Evolutionary conservation across 2,113 vertebrate genomes (phyloP).

Genomic region (Phocoena phocoena): DNA sequence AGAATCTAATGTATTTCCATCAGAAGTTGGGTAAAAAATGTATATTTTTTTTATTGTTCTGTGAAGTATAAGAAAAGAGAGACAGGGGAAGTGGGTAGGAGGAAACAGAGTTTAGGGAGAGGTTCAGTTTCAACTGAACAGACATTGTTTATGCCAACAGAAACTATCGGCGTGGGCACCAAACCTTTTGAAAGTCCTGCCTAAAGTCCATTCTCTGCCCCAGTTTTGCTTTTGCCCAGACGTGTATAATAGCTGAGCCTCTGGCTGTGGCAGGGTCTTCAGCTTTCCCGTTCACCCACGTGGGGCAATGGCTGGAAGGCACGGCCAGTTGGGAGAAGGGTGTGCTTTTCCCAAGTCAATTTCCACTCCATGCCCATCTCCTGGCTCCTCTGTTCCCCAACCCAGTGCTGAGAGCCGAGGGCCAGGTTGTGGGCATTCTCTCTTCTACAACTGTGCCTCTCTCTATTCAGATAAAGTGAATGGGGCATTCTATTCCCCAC

Average conservation of each 20-base stretch:
- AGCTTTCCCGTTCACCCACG: neutral
- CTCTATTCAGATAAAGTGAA: neutral
- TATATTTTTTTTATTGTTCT: neutral
- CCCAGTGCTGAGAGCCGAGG: neutral
- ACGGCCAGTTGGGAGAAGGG: neutral
- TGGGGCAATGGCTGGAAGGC: neutral
- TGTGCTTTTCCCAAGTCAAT: neutral
- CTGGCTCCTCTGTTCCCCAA: neutral
- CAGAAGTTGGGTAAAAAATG: neutral
- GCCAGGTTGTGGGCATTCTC: neutral
- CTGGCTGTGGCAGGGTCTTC: neutral
- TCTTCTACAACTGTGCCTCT: neutral
- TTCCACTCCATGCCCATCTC: neutral
- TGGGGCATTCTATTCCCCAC: neutral
- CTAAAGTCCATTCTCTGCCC: slow-evolving; percentile 46
- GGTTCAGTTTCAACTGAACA: slow-evolving; percentile 43
- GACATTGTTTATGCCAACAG: slow-evolving; percentile 65
- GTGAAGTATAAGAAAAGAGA: neutral
- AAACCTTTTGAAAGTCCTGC: slow-evolving; percentile 64
- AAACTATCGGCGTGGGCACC: slow-evolving; percentile 63
- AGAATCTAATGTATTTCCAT: slow-evolving; percentile 16
- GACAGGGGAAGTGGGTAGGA: neutral
- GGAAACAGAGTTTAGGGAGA: neutral
- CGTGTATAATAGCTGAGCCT: slow-evolving; percentile 59
- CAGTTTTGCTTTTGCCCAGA: slow-evolving; percentile 60